These are phyloP conservation scores for Pagrus major DNA, from an alignment of 2,113 vertebrate species.

Conservation along the genomic window DNA sequence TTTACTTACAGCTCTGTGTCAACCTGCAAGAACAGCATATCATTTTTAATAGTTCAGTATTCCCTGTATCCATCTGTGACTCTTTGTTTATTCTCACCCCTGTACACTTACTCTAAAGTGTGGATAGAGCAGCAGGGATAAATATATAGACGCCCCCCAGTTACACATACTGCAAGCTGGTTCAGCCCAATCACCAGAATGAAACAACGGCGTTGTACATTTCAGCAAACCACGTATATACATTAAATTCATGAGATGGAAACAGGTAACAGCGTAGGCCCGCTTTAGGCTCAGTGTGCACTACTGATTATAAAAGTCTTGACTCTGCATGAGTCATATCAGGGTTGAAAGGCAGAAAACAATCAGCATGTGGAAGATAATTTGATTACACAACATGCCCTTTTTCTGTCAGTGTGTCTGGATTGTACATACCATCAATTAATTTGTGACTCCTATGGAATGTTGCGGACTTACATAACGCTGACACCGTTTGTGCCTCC, in stretches of 20 bases:
- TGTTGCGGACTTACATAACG: conserved; percentile 26
- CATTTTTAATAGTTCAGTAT: conserved; percentile 17
- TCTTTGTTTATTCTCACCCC: neutral
- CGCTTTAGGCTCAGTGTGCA: neutral
- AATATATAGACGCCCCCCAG: neutral
- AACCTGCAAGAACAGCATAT: neutral
- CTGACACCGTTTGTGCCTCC: conserved; percentile 47
- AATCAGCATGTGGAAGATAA: conserved; percentile 1
- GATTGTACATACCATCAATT: conserved; percentile 31
- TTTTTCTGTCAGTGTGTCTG: conserved; percentile 40
- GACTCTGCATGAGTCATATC: conserved; percentile 3
- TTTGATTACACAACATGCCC: conserved; percentile 20
- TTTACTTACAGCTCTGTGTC: neutral
- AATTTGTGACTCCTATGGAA: conserved; percentile 43
- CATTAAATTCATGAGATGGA: no score
- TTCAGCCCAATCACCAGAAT: no score
- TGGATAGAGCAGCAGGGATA: neutral
- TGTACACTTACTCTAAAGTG: no score
- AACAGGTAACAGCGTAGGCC: no score
- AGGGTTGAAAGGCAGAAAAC: neutral
- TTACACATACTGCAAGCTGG: neutral
- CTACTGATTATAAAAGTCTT: neutral
- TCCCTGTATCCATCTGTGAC: neutral
- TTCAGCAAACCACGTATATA: no score
- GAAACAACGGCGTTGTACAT: no score